Conservation (phyloP, 2,888 invertebrate species). For the Sarcophaga caerulescens region DNA sequence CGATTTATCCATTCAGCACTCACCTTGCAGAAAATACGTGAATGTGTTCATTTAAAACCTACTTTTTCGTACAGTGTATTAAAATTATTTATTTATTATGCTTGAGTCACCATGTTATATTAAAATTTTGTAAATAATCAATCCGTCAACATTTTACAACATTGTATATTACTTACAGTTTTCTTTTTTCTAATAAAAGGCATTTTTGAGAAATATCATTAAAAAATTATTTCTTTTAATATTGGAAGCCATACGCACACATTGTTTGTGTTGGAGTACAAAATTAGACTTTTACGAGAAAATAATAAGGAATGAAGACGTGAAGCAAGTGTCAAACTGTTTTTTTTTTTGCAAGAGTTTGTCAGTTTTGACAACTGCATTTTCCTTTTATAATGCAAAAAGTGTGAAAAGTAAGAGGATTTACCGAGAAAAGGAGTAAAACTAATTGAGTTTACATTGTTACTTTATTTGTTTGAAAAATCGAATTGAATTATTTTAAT, state of each 20-base stretch:
- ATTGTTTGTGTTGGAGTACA: neutral
- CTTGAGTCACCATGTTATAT: neutral
- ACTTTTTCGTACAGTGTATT: no score
- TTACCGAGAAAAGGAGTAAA: conserved; percentile 25
- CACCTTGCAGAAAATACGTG: no score
- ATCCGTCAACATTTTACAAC: neutral
- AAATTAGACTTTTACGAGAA: neutral
- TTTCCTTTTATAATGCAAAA: conserved; percentile 29
- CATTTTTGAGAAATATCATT: no score
- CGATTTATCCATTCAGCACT: no score
- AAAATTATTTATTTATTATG: neutral
- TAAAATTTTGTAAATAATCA: neutral
- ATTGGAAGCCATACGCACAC: neutral
- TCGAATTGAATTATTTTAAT: conserved; percentile 13
- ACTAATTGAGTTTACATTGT: conserved; percentile 50
- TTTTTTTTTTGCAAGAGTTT: conserved; percentile 12
- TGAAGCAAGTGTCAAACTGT: conserved; percentile 46
- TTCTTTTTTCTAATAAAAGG: no score
- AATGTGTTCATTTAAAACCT: no score
- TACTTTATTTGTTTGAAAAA: conserved; percentile 48
- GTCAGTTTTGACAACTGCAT: conserved; percentile 45
- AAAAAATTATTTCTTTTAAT: no score
- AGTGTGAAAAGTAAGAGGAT: conserved; percentile 47
- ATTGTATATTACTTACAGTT: neutral
- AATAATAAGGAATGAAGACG: neutral